Evolutionary conservation across 2,113 vertebrate genomes (phyloP).

Genomic region (Dasypus novemcinctus): DNA sequence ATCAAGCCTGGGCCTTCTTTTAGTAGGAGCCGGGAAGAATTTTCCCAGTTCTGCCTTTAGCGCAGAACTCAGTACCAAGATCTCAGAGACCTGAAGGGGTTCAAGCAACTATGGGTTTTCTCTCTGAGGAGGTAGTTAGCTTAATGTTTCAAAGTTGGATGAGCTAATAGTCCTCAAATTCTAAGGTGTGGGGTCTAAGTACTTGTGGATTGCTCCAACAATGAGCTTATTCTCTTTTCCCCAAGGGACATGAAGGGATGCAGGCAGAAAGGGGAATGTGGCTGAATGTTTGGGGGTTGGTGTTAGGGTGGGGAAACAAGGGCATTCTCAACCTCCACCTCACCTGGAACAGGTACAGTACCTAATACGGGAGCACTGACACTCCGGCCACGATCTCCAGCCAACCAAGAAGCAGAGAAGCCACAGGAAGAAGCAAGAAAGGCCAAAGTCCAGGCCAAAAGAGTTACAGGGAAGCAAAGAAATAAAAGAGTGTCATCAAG

Average conservation of each 20-base stretch:
- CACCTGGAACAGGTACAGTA: constrained; percentile 87
- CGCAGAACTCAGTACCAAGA: not conserved
- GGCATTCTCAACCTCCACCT: constrained; percentile 58
- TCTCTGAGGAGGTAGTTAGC: not conserved
- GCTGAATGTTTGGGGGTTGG: constrained; percentile 27
- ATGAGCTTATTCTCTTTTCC: not conserved
- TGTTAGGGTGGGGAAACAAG: not conserved
- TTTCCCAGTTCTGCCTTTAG: not conserved
- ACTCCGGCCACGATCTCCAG: constrained; percentile 94
- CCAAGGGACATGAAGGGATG: not conserved
- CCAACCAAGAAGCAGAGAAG: constrained; percentile 87
- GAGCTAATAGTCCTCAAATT: not conserved
- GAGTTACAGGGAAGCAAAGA: constrained; percentile 82
- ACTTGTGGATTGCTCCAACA: not conserved
- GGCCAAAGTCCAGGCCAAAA: constrained; percentile 86
- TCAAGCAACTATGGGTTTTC: not conserved
- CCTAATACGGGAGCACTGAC: constrained; percentile 96
- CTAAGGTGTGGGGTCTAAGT: not conserved
- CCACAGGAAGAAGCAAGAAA: constrained; percentile 84
- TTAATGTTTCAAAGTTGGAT: not conserved
- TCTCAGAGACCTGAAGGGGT: not conserved
- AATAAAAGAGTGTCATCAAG: constrained; percentile 79
- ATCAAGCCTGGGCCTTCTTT: not conserved
- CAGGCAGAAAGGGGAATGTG: not conserved
- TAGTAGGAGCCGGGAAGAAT: not conserved